A percentile compares a stretch with the other conserved stretches of the same genome.
Evolutionary conservation across 2,797 vertebrate genomes (phyloP).

Genomic region (Sardinella longiceps): DNA sequence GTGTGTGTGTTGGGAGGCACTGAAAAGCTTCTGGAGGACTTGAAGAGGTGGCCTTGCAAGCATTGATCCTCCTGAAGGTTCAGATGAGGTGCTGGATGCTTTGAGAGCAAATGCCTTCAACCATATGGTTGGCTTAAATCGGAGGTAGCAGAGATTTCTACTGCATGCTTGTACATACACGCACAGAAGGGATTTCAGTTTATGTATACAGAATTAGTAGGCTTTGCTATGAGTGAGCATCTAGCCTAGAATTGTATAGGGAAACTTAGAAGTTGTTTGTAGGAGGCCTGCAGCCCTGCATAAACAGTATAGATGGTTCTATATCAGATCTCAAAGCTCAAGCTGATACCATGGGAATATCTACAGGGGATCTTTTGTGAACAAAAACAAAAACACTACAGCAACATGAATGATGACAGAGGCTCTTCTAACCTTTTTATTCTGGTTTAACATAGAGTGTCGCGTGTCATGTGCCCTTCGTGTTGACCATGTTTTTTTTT

Average conservation of each 20-base stretch:
- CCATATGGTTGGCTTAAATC: background rate
- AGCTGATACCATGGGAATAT: background rate
- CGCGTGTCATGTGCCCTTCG: background rate
- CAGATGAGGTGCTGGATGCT: background rate
- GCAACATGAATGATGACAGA: background rate
- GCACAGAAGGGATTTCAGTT: background rate
- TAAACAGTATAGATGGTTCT: background rate
- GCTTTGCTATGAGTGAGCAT: background rate
- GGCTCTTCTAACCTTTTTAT: background rate
- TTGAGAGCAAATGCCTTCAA: background rate
- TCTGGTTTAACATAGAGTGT: background rate
- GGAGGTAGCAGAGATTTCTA: background rate
- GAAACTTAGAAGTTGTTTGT: background rate
- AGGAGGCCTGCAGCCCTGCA: background rate
- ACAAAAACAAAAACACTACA: background rate
- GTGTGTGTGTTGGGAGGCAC: background rate
- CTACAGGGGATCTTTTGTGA: background rate
- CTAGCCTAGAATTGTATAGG: background rate
- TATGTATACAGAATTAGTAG: background rate
- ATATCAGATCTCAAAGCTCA: too few species aligned
- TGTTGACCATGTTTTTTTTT: background rate
- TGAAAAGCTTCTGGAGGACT: background rate
- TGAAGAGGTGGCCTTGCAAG: background rate
- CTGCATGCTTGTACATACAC: background rate
- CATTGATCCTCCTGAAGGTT: constrained; percentile 16